Evolutionary conservation across 2,797 vertebrate species (phyloP), one percentile per base, ranked within the genome.

Genomic region (Columba guinea): DNA sequence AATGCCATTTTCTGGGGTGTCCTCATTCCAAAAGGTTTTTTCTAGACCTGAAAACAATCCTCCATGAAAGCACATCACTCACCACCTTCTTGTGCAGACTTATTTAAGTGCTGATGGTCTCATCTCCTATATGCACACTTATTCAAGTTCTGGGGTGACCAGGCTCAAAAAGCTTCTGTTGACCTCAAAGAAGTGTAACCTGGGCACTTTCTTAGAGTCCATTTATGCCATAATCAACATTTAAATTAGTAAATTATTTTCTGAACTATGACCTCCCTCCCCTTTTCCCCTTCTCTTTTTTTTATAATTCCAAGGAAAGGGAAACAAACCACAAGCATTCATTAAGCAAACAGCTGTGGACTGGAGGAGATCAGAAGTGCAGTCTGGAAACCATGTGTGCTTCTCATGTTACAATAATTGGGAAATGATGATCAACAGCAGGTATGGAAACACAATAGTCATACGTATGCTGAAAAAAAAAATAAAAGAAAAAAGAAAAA

Each of bases 1-100:
- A 32, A 84, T 51, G 91, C 94, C 93, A 97, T 98, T 98, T 97
- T 97, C 97, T 96, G 32, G 27, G 44, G 85, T 77, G 30, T 96
- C 78, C 77, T 97, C 95, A 83, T 95, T 94, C 90, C 89, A 95
- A 92, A 96, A 96, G 62, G 32, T 95, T 93, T 97, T 87, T 90
- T 74, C 69, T 76, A 94, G 96, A 96, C 87, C 94, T 78, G 64
- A 95, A 94, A 96, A 96, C 48, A 44, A 27, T 89, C 74, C 71
- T 94, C 60, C 58, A 49, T 77, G 62, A 93, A 97, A 95, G 65
- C 39, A 11, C 32, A 79, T 91, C 96, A 91, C 89, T 97, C 93
- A 92, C 69, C 93, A 93, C 87, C 82, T 95, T 87, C 81, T 89
- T 2, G 4, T 83, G 90, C 65, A 76, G 76, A 56, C 48, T 92